Conservation (phyloP, 2,888 invertebrate genomes). For the Steinernema carpocapsae region DNA sequence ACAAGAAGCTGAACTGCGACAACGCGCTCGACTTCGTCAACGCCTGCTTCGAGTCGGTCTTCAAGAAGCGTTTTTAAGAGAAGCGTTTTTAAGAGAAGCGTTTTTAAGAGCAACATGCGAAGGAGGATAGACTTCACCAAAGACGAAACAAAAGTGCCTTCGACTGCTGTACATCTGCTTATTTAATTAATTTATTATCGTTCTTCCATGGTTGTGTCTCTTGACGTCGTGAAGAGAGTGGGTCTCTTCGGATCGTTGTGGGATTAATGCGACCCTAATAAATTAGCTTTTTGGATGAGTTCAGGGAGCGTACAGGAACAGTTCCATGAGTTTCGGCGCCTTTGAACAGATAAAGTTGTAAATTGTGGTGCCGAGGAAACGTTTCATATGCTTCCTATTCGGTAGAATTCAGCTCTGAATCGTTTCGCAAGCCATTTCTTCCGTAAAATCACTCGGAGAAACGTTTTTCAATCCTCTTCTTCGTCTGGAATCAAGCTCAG, state of each 20-base stretch:
- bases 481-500: no score
- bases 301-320: no score
- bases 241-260: background rate
- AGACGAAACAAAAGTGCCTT: constrained; percentile 22
- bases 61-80: background rate
- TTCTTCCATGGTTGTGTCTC: background rate
- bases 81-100: background rate
- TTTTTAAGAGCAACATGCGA: background rate
- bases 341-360: no score
- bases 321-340: no score
- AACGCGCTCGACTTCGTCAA: constrained; percentile 15
- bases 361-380: no score
- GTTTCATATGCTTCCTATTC: no score
- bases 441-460: no score
- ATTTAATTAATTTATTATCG: background rate
- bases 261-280: constrained; percentile 24
- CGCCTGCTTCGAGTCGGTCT: background rate
- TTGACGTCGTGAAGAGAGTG: background rate
- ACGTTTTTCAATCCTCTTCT: no score
- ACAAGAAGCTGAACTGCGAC: constrained; percentile 15
- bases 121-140: constrained; percentile 11
- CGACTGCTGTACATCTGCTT: constrained; percentile 15
- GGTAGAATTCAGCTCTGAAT: no score
- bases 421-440: no score
- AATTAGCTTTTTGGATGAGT: background rate